Evolutionary conservation across 2,113 vertebrate species (phyloP), one percentile per base, ranked within the genome.

Genomic region (Blennius ocellaris): DNA sequence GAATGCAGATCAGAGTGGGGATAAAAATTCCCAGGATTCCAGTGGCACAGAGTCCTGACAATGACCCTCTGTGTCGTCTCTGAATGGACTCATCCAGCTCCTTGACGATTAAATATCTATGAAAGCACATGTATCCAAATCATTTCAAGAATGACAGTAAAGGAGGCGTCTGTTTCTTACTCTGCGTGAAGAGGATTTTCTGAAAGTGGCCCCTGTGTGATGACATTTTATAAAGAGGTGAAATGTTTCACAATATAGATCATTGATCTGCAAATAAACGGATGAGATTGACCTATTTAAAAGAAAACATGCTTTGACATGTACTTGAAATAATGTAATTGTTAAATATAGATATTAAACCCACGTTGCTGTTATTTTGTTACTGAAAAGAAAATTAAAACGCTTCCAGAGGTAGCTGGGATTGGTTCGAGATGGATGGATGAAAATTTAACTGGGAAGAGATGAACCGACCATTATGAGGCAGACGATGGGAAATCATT

Each of bases 1-100:
- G 80, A 59, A 50, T 8, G 43, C 74, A 80, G 73, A 78, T 75
- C 68, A 80, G 73, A 81, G 52, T 2, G 2, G 40, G 51, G 64
- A 80, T 80, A 48, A 62, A 77, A 80, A 81, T 83, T 87, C 81
- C 63, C 69, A 84, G 58, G 45, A 85, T 88, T 90, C 69, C 76
- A 65, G 39, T 55, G 70, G 61, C 52, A 69, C 8, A 1, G 17
- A 57, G 49, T 63, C 62, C 58, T 69, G 45, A 82, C 78, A 80
- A 57, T 77, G 61, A 79, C 61, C 61, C 55, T 63, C 58, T 70
- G 53, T 78, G 81, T 78, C 76, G 60, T 49, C 45, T 45, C 11
- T 76, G 21, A 71, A 61, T 44, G 16, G 45, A 71, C 11, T 61
- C 12, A 40, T 59, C 12, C 38, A 1, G 7, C 30, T 3, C 36